Percentiles rank a stretch among this genome's conserved stretches.
Conservation (phyloP, 2,888 invertebrate genomes). For the Drosophila austrosaltans region DNA sequence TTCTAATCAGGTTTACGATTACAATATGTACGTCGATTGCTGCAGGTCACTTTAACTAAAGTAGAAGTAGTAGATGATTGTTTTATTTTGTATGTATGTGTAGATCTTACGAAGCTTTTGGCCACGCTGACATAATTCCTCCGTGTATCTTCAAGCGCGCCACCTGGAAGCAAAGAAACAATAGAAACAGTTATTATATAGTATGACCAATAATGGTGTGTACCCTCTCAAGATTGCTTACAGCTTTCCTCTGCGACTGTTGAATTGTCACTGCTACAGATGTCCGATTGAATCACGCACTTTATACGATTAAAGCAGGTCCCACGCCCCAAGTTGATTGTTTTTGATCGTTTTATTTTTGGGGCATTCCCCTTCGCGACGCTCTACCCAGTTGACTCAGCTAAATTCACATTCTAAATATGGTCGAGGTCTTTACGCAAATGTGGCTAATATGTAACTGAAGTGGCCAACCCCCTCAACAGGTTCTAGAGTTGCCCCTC, state of each 20-base stretch:
- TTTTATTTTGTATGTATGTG: not conserved
- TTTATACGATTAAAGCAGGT: conserved; percentile 50
- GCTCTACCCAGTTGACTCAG: not conserved
- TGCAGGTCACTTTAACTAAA: conserved; percentile 63
- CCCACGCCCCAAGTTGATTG: conserved; percentile 41
- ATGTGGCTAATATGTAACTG: conserved; percentile 37
- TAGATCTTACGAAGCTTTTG: conserved; percentile 34
- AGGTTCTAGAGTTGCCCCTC: conserved; percentile 34
- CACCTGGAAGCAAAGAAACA: conserved; percentile 51
- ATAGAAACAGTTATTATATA: conserved; percentile 21
- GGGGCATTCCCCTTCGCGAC: conserved; percentile 46
- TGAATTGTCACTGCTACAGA: conserved; percentile 49
- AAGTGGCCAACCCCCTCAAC: conserved; percentile 26
- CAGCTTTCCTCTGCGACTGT: conserved; percentile 44
- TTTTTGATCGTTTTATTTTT: conserved; percentile 47
- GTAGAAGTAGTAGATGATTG: conserved; percentile 7
- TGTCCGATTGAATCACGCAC: conserved; percentile 61
- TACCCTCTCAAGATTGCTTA: conserved; percentile 36
- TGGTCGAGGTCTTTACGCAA: conserved; percentile 38
- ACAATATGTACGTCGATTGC: conserved; percentile 24
- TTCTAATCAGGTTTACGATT: conserved; percentile 51
- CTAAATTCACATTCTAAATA: conserved; percentile 28
- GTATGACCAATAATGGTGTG: not conserved
- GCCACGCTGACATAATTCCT: conserved; percentile 35
- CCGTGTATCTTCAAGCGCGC: conserved; percentile 57